A percentile compares a stretch with the other conserved stretches of the same genome.
These are phyloP conservation scores for Hyppa rectilinea DNA, from an alignment of 2,888 invertebrate genomes.

Conservation along the genomic window DNA sequence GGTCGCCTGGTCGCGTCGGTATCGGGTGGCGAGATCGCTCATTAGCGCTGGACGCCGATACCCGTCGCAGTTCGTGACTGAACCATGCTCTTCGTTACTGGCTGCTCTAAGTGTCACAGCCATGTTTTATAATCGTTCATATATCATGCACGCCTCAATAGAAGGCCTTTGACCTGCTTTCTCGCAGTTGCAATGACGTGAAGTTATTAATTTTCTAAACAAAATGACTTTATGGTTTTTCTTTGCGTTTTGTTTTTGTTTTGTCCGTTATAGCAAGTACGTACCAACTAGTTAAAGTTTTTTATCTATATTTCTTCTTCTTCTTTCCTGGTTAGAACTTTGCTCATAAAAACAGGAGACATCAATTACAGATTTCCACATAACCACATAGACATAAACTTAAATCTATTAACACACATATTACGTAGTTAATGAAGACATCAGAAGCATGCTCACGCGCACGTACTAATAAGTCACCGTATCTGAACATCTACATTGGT, in stretches of 20 bases:
- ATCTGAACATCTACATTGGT: constrained; percentile 68
- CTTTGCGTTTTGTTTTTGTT: not conserved
- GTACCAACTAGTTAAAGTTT: not conserved
- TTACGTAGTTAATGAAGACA: constrained; percentile 64
- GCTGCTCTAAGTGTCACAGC: constrained; percentile 57
- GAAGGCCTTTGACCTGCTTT: constrained; percentile 65
- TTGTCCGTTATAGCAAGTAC: not conserved
- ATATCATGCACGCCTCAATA: constrained; percentile 65
- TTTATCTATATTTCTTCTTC: not conserved
- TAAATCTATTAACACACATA: constrained; percentile 39
- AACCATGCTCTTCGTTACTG: constrained; percentile 64
- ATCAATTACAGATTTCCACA: constrained; percentile 21
- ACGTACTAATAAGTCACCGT: constrained; percentile 58
- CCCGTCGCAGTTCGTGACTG: constrained; percentile 78
- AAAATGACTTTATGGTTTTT: constrained; percentile 1
- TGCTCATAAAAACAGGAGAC: constrained; percentile 21
- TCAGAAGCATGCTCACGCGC: constrained; percentile 35
- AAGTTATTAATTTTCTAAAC: constrained; percentile 46
- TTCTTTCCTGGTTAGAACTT: not conserved
- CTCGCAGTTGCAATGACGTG: constrained; percentile 42
- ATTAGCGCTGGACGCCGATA: constrained; percentile 79
- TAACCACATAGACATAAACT: constrained; percentile 17
- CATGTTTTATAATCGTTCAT: constrained; percentile 63
- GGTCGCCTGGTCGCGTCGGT: constrained; percentile 61
- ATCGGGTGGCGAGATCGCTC: constrained; percentile 83